phyloP scores from a whole-genome alignment of 53 echinoderm and acorn worm genomes.

The Paelopatides confundens region DNA sequence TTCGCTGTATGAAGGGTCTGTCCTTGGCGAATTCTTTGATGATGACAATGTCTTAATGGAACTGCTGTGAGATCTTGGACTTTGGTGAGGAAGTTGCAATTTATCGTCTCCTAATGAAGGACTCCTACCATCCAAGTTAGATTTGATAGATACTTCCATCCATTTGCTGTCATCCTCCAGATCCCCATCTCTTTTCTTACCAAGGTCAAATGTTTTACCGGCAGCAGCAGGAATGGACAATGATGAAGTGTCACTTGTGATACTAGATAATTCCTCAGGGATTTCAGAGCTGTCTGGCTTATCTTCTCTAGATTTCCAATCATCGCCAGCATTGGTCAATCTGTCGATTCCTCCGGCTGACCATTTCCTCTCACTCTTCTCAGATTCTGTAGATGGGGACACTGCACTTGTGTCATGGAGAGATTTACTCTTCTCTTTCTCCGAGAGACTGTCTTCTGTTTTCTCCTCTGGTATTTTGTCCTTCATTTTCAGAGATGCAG shows the following conservation, averaged over 20 bases:
- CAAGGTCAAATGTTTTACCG: neutral
- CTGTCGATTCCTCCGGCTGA: neutral
- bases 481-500: neutral
- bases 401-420: neutral
- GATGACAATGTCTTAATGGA: conserved; percentile 69
- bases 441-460: neutral
- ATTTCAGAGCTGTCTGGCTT: conserved; percentile 70
- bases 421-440: neutral
- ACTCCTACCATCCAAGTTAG: conserved; percentile 3
- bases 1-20: conserved; percentile 81
- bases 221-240: conserved; percentile 49
- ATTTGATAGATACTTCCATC: conserved; percentile 14
- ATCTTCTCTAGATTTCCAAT: neutral
- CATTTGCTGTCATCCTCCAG: conserved; percentile 29
- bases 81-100: neutral
- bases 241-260: conserved; percentile 69
- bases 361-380: neutral
- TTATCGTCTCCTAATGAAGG: neutral
- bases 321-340: neutral
- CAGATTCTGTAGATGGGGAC: neutral
- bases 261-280: conserved; percentile 79
- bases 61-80: conserved; percentile 48
- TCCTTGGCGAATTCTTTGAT: conserved; percentile 61
- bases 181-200: conserved; percentile 8
- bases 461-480: conserved; percentile 29